Conservation (phyloP, 2,113 vertebrate genomes). For the Heterochromis multidens region DNA sequence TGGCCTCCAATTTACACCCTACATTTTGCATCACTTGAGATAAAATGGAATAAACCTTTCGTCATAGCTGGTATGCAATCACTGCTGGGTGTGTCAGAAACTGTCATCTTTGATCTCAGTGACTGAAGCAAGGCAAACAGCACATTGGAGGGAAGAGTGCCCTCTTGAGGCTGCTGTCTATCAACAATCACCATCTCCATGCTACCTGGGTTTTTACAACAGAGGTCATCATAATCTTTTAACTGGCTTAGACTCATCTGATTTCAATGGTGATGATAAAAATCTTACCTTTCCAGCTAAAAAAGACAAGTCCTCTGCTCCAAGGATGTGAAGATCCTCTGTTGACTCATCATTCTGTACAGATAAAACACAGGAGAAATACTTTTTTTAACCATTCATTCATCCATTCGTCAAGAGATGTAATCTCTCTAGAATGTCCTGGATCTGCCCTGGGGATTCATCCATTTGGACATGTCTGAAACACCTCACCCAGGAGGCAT, state of each 20-base stretch:
- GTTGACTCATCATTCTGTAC: conserved; percentile 82
- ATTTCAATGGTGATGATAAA: not conserved
- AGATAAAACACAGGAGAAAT: not conserved
- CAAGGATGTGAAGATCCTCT: conserved; percentile 82
- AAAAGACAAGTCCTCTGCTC: conserved; percentile 82
- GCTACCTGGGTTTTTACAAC: not conserved
- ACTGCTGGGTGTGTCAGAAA: conserved; percentile 5
- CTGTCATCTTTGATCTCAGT: conserved; percentile 39
- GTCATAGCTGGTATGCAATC: conserved; percentile 19
- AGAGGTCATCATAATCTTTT: not conserved
- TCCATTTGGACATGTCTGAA: not conserved
- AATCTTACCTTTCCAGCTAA: conserved; percentile 83
- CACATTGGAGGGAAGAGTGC: conserved; percentile 42
- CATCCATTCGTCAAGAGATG: not conserved
- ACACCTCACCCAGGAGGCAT: not conserved
- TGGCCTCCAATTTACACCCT: not conserved
- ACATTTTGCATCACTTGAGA: not conserved
- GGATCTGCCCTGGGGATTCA: not conserved
- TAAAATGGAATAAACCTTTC: conserved; percentile 4
- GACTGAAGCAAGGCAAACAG: not conserved
- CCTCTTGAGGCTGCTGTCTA: conserved; percentile 44
- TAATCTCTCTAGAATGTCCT: not conserved
- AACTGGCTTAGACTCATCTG: not conserved
- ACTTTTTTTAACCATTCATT: not conserved
- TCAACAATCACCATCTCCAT: not conserved